A percentile compares a stretch with the other conserved stretches of the same genome.
Evolutionary conservation across 1,140 invertebrate genomes (phyloP).

Genomic region (Drosophila setifemur): DNA sequence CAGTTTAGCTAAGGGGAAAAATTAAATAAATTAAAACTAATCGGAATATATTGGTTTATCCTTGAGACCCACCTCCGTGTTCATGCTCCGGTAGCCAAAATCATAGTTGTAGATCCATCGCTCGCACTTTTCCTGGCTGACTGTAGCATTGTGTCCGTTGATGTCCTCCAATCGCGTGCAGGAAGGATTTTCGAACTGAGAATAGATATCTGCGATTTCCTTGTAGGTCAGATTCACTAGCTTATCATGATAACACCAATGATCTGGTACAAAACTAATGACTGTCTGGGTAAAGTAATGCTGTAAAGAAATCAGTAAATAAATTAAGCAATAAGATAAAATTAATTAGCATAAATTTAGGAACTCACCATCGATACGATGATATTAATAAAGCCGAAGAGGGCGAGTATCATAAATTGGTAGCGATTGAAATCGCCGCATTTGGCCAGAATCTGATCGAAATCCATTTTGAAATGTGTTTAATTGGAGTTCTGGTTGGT

Average conservation of each 20-base stretch:
- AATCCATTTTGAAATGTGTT: constrained; percentile 81
- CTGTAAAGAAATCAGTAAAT: constrained; percentile 1
- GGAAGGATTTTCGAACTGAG: constrained; percentile 64
- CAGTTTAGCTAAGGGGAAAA: constrained; percentile 84
- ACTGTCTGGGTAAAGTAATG: constrained; percentile 85
- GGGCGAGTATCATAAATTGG: constrained; percentile 85
- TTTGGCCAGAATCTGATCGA: constrained; percentile 85
- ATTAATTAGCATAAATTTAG: too few relatives aligned
- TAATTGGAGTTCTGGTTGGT: constrained; percentile 1
- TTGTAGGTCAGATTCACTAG: constrained; percentile 78
- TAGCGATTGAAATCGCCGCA: constrained; percentile 86
- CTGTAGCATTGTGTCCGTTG: constrained; percentile 51
- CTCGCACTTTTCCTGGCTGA: constrained; percentile 76
- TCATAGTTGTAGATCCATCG: constrained; percentile 84
- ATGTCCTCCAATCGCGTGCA: constrained; percentile 69
- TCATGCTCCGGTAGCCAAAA: constrained; percentile 84
- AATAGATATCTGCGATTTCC: constrained; percentile 73
- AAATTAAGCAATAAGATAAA: background rate
- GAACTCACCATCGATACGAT: constrained; percentile 83
- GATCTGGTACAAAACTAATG: constrained; percentile 83
- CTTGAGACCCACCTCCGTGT: constrained; percentile 83
- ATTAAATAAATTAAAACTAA: background rate
- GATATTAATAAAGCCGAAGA: constrained; percentile 85
- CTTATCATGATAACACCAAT: constrained; percentile 82
- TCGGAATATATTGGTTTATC: background rate